Base-by-base conservation (phyloP, 2,888 invertebrate genomes). In the Calliphora vomitoria region DNA sequence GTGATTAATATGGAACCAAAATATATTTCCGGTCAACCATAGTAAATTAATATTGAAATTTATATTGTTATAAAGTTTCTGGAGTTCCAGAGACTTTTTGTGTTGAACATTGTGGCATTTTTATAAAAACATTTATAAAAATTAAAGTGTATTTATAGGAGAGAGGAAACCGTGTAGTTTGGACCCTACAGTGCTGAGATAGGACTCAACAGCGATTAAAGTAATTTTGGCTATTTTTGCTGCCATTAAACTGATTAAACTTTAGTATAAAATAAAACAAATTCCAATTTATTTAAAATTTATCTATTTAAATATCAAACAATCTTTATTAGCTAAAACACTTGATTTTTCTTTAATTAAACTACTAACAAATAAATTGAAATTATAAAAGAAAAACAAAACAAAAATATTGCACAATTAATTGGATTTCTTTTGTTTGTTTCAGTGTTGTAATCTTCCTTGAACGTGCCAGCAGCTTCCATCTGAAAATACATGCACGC, bases 401-500 rank as follows among this genome's bases (percentile, higher is more conserved):
- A 83, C 18, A 71, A 84, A 78, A 81, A 47, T 47, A 68, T 72
- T 55, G 13, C 68, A 72, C 50, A 83, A 72, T 41, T 82, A 50
- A 71, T 44, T 79, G 50, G 38, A 60, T 50, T 80, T 35, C 15
- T 47, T 38, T 64, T 38, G 5, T 25, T 64, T 50, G 60, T 55
- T 62, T 50, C 0, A 75, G 55, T 75, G 69, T 69, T 68, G 44
- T 20, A 64, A 76, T 84, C 60, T 82, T 78, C 74, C 82, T 82
- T 55, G 35, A 87, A 84, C 81, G 85, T 75, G 87, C 64, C 38
- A 47, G 35, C 66, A 75, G 68, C 66, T 74, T 74, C 55, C 58
- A 72, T 10, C 31, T 35, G 20, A 66, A 60, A 74, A 74, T 58
- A 68, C 44, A 44, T 31, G 62, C 64, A 53, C 44, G 55, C 62